phyloP scores from a whole-genome alignment of 2,113 vertebrate genomes.

The Suricata suricatta region DNA sequence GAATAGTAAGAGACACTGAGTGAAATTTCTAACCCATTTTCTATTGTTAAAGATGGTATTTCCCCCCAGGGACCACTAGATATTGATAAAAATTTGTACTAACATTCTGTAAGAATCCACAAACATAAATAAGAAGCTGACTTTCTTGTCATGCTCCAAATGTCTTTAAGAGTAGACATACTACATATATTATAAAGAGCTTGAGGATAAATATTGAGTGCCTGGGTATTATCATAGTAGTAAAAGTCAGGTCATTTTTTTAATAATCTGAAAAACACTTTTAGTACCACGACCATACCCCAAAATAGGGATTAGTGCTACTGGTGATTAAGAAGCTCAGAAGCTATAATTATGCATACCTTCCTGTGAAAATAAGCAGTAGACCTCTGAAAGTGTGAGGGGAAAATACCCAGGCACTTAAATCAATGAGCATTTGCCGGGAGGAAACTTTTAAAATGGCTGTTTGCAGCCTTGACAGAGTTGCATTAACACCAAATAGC shows the following conservation, averaged over 20 bases:
- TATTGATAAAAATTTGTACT: constrained; percentile 38
- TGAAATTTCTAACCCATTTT: constrained; percentile 43
- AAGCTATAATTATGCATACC: background rate
- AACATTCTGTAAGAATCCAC: constrained; percentile 45
- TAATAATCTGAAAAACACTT: constrained; percentile 49
- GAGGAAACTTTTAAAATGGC: constrained; percentile 68
- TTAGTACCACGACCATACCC: constrained; percentile 18
- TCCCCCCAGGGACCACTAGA: background rate
- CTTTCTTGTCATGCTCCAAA: background rate
- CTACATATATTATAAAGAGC: background rate
- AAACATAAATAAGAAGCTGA: constrained; percentile 20
- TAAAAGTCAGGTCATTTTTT: constrained; percentile 32
- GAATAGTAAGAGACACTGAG: constrained; percentile 32
- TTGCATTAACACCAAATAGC: constrained; percentile 58
- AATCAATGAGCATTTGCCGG: constrained; percentile 39
- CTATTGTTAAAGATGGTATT: constrained; percentile 31
- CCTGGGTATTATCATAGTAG: constrained; percentile 36
- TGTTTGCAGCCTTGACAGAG: constrained; percentile 51
- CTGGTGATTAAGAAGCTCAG: background rate
- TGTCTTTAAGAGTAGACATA: background rate
- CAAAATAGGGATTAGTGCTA: constrained; percentile 19
- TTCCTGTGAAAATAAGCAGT: background rate
- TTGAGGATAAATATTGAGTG: background rate
- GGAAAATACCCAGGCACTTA: constrained; percentile 33
- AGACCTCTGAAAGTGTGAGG: background rate